phyloP scores from a whole-genome alignment of 2,888 invertebrate genomes.

The Crematogaster levior region DNA sequence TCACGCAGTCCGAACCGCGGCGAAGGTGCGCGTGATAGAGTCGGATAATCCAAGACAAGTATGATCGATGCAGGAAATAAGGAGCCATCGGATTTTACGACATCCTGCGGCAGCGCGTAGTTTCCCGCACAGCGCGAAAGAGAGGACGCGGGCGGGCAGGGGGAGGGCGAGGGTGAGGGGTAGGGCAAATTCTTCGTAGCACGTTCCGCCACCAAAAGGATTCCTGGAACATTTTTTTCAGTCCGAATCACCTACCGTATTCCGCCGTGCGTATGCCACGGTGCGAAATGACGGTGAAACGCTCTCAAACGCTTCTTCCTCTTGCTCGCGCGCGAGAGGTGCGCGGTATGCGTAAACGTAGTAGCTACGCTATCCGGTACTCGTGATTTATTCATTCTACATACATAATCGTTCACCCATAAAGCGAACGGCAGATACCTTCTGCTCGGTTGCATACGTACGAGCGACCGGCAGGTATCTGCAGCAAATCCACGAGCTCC shows the following conservation, averaged over 20 bases:
- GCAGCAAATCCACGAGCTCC: conserved; percentile 36
- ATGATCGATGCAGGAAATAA: conserved; percentile 65
- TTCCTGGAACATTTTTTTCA: conserved; percentile 54
- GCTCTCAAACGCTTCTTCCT: conserved; percentile 45
- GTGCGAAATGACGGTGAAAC: conserved; percentile 61
- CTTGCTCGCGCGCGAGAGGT: conserved; percentile 43
- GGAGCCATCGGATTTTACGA: conserved; percentile 64
- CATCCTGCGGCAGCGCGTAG: conserved; percentile 56
- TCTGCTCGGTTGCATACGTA: conserved; percentile 66
- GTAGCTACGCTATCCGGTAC: conserved; percentile 69
- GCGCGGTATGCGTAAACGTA: conserved; percentile 70
- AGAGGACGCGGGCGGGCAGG: background rate
- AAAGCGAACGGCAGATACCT: conserved; percentile 73
- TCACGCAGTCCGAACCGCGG: conserved; percentile 4
- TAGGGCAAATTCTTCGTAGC: conserved; percentile 49
- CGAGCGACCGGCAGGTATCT: conserved; percentile 42
- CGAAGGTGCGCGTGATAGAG: conserved; percentile 39
- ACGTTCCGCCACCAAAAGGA: conserved; percentile 51
- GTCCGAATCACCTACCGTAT: conserved; percentile 55
- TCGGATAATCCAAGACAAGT: conserved; percentile 61
- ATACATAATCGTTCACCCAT: conserved; percentile 78
- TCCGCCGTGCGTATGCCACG: conserved; percentile 55
- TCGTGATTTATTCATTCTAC: conserved; percentile 79
- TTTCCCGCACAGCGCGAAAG: conserved; percentile 36
- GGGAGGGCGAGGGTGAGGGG: background rate